Evolutionary conservation across 2,113 vertebrate genomes (phyloP), one percentile per base, ranked within the genome.

Genomic region (Dermatemys mawii): DNA sequence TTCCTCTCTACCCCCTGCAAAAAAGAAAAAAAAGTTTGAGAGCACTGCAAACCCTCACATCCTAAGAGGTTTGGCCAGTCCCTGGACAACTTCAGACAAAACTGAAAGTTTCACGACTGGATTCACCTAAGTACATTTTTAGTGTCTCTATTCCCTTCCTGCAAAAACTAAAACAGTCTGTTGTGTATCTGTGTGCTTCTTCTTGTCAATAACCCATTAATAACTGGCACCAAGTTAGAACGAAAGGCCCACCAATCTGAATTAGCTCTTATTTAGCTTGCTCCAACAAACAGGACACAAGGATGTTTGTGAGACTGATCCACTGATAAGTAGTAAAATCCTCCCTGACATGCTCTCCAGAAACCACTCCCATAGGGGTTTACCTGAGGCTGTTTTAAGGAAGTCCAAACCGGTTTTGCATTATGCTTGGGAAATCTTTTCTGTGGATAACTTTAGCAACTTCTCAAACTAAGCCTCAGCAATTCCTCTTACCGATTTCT

Each of bases 401-500:
- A 84, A 32, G 19, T 80, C 89, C 86, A 44, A 11, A 78, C 79
- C 88, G 84, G 63, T 76, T 41, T 46, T 76, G 26, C 24, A 83
- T 3, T 73, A 5, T 57, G 90, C 41, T 94, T 24, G 87, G 9
- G 67, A 89, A 92, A 46, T 46, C 49, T 4, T 79, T 3, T 88
- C 46, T 8, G 49, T 22, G 5, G 49, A 63, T 92, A 22, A 32
- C 57, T 86, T 93, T 87, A 63, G 19, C n/a, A 80, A 0, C 17
- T 26, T 9, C 48, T 90, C 12, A 19, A 48, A 78, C 24, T 0
- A 6, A 92, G 16, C 35, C 90, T 4, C 24, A 87, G 4, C 32
- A 87, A 35, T 73, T 84, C 46, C 41, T 94, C 99, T 99, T 95
- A 99, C 99, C 99, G 1, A 99, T 98, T 99, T 99, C 99, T 0